Evolutionary conservation across 2,113 vertebrate species (phyloP), one percentile per base, ranked within the genome.

Genomic region (Vicugna pacos): DNA sequence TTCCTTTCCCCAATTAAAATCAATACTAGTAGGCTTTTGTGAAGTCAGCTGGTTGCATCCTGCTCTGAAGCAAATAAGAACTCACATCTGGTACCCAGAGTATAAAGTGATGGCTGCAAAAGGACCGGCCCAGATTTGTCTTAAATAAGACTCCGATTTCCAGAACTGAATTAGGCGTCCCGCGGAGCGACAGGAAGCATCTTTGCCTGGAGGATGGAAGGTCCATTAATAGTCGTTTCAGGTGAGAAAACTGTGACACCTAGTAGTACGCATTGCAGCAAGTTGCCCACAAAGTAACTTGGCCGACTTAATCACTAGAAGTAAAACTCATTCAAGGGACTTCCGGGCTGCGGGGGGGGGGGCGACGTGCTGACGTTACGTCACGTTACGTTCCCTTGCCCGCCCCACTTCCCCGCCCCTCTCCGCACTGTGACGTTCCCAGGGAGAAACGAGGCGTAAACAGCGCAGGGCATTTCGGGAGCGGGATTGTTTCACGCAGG

Each of bases 391-490:
- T 76, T 35, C 56, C 7, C 48, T 3, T 0, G 13, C 13, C 16
- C 38, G 3, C 38, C 24, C 72, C 20, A 22, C 32, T 17, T 9
- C 60, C 26, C 62, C 82, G 73, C 38, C 88, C 46, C 87, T 48
- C 76, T 28, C 75, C 52, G 94, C 95, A 42, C 81, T 88, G 35
- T 97, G 98, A 98, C 97, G 98, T 88, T 70, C 46, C 6, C 62
- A 8, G 64, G 70, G 91, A 94, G 93, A 58, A 0, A 2, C 9
- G 69, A 50, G n/a, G 97, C 97, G 98, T 98, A 98, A 98, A 98
- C 97, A 98, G 97, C 98, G 98, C 95, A 94, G 76, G 89, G 98
- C 98, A 86, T 84, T 73, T 89, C 95, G 98, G 98, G 98, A 98
- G 82, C 91, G 95, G 98, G 96, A 97, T 96, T 92, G 97, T 98